These are phyloP conservation scores for Pao palembangensis DNA, from an alignment of 2,113 vertebrate species.

Conservation along the genomic window DNA sequence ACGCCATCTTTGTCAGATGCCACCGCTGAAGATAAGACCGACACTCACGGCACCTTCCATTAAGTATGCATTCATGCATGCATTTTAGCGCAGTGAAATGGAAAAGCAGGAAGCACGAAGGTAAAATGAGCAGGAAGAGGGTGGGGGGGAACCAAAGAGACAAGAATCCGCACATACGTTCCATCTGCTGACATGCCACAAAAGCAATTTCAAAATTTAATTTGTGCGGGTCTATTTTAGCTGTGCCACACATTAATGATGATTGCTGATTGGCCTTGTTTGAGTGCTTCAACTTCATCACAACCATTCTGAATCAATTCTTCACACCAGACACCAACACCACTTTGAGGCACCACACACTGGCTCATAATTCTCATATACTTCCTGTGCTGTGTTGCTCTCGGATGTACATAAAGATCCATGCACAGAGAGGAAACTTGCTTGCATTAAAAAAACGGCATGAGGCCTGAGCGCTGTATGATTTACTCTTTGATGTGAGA, in stretches of 20 bases:
- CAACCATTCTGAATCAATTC: constrained; percentile 76
- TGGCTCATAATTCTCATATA: constrained; percentile 60
- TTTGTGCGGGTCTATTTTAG: constrained; percentile 76
- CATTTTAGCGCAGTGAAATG: constrained; percentile 19
- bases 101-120: constrained; percentile 19
- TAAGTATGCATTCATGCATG: constrained; percentile 16
- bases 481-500: constrained; percentile 27
- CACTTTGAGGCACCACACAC: constrained; percentile 64
- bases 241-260: constrained; percentile 77
- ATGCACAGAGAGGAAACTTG: constrained; percentile 28
- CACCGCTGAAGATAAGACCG: constrained; percentile 31
- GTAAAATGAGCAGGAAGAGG: constrained; percentile 14
- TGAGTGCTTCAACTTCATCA: constrained; percentile 74
- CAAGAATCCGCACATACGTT: constrained; percentile 35
- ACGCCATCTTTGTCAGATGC: constrained; percentile 39
- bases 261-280: constrained; percentile 73
- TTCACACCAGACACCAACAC: constrained; percentile 67
- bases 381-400: constrained; percentile 42
- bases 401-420: constrained; percentile 27
- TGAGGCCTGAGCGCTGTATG: constrained; percentile 23
- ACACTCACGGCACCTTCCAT: constrained; percentile 2
- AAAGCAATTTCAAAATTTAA: constrained; percentile 75
- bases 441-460: constrained; percentile 23
- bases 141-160: constrained; percentile 1
- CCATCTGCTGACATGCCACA: constrained; percentile 54